A percentile compares a stretch with the other conserved stretches of the same genome.
Evolutionary conservation across 1,140 invertebrate genomes (phyloP).

Genomic region (Centruroides vittatus): DNA sequence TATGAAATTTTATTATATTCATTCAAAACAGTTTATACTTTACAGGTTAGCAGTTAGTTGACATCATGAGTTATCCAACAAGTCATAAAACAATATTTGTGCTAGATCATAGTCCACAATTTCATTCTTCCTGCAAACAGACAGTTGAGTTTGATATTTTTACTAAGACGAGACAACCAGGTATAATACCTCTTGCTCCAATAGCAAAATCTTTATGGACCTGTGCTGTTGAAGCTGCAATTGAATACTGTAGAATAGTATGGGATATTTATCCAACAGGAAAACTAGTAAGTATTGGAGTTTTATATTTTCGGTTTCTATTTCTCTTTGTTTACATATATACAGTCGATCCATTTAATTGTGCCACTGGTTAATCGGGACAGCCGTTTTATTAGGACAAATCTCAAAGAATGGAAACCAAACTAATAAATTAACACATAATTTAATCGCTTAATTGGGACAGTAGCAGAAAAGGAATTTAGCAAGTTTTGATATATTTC

Average conservation of each 20-base stretch:
- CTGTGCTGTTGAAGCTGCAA: constrained; percentile 77
- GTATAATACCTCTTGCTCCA: constrained; percentile 55
- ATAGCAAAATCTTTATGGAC: constrained; percentile 89
- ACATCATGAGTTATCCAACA: constrained; percentile 9
- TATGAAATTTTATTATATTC: neutral
- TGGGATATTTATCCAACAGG: constrained; percentile 56
- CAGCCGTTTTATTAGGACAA: too few species aligned
- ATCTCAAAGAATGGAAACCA: too few species aligned
- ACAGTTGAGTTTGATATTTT: constrained; percentile 73
- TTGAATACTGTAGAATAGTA: constrained; percentile 90
- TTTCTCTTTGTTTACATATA: neutral
- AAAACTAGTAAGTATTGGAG: constrained; percentile 11
- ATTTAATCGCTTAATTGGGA: too few species aligned
- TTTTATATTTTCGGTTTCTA: neutral
- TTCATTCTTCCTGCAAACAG: constrained; percentile 62
- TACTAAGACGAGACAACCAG: constrained; percentile 38
- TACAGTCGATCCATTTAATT: neutral
- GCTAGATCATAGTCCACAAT: constrained; percentile 78
- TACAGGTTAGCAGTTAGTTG: neutral
- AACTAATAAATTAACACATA: too few species aligned
- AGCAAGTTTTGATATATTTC: too few species aligned
- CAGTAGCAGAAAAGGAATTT: too few species aligned
- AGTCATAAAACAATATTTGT: constrained; percentile 87
- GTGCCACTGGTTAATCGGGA: too few species aligned
- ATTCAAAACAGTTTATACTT: neutral